A percentile compares a stretch with the other conserved stretches of the same genome.
Conservation (phyloP, 1,140 invertebrate species). For the Pogonomyrmex californicus region DNA sequence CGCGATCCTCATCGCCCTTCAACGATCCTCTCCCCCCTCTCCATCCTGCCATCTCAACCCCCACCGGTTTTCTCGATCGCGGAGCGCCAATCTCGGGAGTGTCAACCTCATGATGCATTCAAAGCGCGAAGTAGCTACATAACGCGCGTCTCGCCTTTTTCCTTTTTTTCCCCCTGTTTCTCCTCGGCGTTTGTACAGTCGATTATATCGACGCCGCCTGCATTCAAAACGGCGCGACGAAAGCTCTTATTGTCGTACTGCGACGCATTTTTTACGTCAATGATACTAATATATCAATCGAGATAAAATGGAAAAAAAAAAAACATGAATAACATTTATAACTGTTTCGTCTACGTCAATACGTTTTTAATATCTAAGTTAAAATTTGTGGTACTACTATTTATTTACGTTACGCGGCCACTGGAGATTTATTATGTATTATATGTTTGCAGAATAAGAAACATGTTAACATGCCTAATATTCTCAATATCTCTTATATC, state of each 20-base stretch:
- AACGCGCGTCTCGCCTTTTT: background rate
- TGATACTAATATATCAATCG: background rate
- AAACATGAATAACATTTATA: no score
- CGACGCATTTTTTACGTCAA: background rate
- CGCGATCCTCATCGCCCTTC: conserved; percentile 12
- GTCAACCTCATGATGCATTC: conserved; percentile 48
- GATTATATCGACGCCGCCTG: background rate
- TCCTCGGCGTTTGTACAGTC: conserved; percentile 2
- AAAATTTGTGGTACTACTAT: background rate
- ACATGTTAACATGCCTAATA: background rate
- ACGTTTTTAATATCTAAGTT: background rate
- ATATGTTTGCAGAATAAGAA: background rate
- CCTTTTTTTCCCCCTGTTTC: background rate
- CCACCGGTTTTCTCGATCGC: background rate
- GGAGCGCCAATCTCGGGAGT: conserved; percentile 18
- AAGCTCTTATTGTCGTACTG: background rate
- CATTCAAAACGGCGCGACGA: background rate
- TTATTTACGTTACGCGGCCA: background rate
- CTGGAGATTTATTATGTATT: background rate
- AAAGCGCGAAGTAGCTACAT: conserved; percentile 30
- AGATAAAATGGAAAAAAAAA: no score
- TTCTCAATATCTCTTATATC: background rate
- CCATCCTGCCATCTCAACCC: background rate
- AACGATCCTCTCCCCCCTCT: background rate
- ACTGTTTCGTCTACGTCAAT: background rate